Evolutionary conservation across 2,113 vertebrate species (phyloP).

Genomic region (Petrocephalus zakoni): DNA sequence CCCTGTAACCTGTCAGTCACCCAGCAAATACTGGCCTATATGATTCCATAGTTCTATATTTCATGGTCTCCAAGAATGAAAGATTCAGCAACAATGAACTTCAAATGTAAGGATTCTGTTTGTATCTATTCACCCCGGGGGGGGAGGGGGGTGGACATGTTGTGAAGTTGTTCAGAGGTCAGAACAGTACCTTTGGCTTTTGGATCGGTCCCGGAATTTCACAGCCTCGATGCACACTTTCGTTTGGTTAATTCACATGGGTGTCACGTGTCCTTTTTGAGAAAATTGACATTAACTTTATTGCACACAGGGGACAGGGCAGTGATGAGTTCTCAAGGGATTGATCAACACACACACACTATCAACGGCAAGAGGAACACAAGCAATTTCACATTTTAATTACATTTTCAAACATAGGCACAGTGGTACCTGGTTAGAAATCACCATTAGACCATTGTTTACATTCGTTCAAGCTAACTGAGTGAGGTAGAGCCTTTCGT

Average conservation of each 20-base stretch:
- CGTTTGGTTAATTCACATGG: not conserved
- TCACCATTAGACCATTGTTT: not conserved
- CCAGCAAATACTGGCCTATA: not conserved
- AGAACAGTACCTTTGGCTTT: not conserved
- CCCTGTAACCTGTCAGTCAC: not conserved
- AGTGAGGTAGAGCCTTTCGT: not conserved
- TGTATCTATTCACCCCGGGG: not conserved
- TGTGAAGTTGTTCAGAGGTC: not conserved
- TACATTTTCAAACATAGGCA: not conserved
- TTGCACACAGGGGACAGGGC: not conserved
- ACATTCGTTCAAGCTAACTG: not conserved
- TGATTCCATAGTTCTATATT: slow-evolving; percentile 10
- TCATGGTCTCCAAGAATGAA: slow-evolving; percentile 6
- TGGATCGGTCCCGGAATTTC: not conserved
- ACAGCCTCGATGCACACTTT: not conserved
- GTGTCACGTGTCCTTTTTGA: not conserved
- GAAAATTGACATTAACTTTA: not conserved
- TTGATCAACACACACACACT: not conserved
- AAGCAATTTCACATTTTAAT: not conserved
- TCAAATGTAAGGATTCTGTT: slow-evolving; percentile 2
- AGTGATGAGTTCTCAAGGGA: not conserved
- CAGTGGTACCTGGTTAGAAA: not conserved
- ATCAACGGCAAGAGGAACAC: not conserved
- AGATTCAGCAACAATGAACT: slow-evolving; percentile 4
- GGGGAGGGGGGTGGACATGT: not conserved